A percentile compares a stretch with the other conserved stretches of the same genome.
Evolutionary conservation across 2,888 invertebrate genomes (phyloP).

Genomic region (Euproctis similis): DNA sequence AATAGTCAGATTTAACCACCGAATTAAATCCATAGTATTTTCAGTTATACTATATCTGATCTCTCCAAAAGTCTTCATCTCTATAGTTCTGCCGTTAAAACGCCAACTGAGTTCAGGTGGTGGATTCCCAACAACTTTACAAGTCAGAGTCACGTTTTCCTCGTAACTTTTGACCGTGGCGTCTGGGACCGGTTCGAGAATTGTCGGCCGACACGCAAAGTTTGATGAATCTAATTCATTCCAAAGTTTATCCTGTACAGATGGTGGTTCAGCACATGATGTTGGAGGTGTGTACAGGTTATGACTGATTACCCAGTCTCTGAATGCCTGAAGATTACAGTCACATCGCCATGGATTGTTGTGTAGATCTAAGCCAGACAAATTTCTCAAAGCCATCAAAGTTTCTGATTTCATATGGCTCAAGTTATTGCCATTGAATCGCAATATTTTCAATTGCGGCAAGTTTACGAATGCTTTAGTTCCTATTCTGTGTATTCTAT

Average conservation of each 20-base stretch:
- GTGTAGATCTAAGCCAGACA: constrained; percentile 84
- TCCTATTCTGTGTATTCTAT: constrained; percentile 82
- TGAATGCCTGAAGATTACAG: constrained; percentile 86
- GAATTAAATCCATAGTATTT: constrained; percentile 62
- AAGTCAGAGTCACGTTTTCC: constrained; percentile 83
- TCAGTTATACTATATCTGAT: constrained; percentile 65
- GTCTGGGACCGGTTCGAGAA: constrained; percentile 78
- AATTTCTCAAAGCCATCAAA: constrained; percentile 79
- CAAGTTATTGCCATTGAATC: constrained; percentile 85
- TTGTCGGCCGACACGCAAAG: constrained; percentile 89
- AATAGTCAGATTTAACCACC: constrained; percentile 83
- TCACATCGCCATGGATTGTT: constrained; percentile 94
- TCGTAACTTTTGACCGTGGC: constrained; percentile 79
- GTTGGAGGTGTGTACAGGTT: constrained; percentile 87
- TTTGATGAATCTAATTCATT: constrained; percentile 81
- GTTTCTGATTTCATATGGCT: constrained; percentile 80
- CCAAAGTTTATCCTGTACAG: constrained; percentile 83
- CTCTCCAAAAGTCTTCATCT: constrained; percentile 66
- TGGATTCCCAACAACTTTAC: constrained; percentile 85
- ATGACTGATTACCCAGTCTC: constrained; percentile 83
- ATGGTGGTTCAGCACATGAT: constrained; percentile 81
- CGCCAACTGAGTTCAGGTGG: constrained; percentile 85
- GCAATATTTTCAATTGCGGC: constrained; percentile 80
- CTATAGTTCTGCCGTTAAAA: constrained; percentile 78
- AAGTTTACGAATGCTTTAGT: constrained; percentile 82